Base-by-base conservation (phyloP, 2,888 invertebrate genomes). In the Drosophila villosipedis region DNA sequence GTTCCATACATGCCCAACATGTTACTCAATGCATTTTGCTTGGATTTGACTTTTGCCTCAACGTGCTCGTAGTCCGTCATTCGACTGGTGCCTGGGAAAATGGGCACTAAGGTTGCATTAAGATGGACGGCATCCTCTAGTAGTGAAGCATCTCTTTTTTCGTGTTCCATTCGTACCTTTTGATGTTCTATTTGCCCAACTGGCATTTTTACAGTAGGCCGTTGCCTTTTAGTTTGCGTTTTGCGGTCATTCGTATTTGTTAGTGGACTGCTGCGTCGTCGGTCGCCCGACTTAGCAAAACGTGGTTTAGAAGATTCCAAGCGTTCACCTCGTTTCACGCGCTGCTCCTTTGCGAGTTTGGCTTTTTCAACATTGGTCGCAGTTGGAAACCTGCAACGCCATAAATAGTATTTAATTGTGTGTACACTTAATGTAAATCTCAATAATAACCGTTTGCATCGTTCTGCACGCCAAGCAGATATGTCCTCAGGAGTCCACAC, bases 401-500 rank as follows among this genome's bases (percentile, higher is more conserved):
- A 39, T 33, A 16, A 25, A 39, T n/a, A 12, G 28, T 71, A 30
- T n/a, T 19, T 14, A 0, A 4, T 2, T 41, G 2, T 28, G 4
- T 2, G 12, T 35, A 35, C 22, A 22, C 3, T 12, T 12, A 9
- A 52, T 31, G 0, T 10, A 0, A 30, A 50, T 12, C 25, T 52
- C 1, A 1, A 25, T 31, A 59, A 41, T 31, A 22, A 91, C 85
- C 95, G 96, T 93, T 94, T 96, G 92, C 95, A 96, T 58, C 99
- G 94, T 87, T 98, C 98, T 60, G 95, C 95, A 78, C 95, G 95
- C 98, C 98, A 99, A 92, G 96, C 96, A 39, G 95, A 94, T 69
- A 98, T 96, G 79, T 98, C 97, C 92, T 97, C 97, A 0, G 96
- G 96, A 7, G 96, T 96, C 74, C 96, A 95, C 9, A 96, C 90